Base-by-base conservation (phyloP, 2,113 vertebrate species). In the Ailurus styani region DNA sequence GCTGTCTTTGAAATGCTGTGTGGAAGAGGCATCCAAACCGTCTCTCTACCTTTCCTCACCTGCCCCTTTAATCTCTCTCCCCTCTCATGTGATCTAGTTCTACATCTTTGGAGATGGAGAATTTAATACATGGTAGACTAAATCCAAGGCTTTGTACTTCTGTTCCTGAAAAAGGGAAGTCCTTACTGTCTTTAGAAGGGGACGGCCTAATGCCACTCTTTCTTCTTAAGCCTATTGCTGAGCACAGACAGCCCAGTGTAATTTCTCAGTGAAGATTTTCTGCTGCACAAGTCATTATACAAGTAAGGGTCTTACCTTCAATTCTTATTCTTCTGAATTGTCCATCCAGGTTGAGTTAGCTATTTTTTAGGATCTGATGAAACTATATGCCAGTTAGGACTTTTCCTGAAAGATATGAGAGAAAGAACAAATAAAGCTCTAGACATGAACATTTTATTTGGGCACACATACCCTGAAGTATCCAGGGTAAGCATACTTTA, bases 401-500 rank as follows among this genome's bases (percentile, higher is more conserved):
- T 79, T 62, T 64, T 91, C 45, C 78, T 93, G 37, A 64, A 91
- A 96, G 52, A 87, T 60, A 68, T 27, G 40, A 82, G 37, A 90
- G n/a, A 87, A 81, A 93, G 75, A 47, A 77, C 42, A 96, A 95
- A 75, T 79, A 64, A 94, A 82, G 21, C 18, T 15, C 50, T 21
- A n/a, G 79, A 84, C 1, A 2, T 70, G 50, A 96, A 70, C n/a
- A 90, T 77, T 95, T 84, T 95, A 70, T 87, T 94, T 81, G 25
- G 64, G 18, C 72, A 42, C 52, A 81, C 45, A 37, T 34, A 81
- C 21, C 8, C 64, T 40, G 52, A 93, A 91, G 62, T 45, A 73
- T 55, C 25, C 70, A 92, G 47, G 54, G 60, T 94, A 93, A 95
- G 79, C 42, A 40, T 57, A 90, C 66, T 96, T 96, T 72, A 86